These are phyloP conservation scores for Diabrotica virgifera DNA, from an alignment of 1,140 invertebrate species.

Conservation along the genomic window DNA sequence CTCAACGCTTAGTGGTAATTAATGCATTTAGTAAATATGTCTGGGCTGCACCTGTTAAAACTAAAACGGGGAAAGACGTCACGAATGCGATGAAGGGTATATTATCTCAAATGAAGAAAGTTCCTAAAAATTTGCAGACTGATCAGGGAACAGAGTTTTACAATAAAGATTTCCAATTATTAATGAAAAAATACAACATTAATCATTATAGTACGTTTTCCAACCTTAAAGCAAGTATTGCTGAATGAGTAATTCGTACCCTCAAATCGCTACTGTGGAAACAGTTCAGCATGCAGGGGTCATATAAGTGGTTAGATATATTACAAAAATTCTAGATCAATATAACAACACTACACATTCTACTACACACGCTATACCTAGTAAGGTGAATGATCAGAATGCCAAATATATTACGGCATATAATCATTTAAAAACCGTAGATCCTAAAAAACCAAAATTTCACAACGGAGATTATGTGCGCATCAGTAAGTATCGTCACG, in stretches of 20 bases:
- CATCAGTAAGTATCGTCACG: no score
- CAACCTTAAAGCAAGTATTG: no score
- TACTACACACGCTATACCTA: neutral
- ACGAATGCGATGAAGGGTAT: neutral
- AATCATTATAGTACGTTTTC: no score
- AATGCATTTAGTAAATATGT: no score
- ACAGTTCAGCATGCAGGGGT: neutral
- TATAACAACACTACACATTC: neutral
- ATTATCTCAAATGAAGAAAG: neutral
- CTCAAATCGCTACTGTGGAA: neutral
- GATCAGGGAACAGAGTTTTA: no score
- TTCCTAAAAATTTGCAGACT: no score
- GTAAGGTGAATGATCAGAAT: neutral
- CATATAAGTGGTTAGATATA: neutral
- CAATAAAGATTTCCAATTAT: no score
- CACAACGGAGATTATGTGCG: no score
- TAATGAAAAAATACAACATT: no score
- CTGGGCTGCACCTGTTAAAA: slow-evolving; percentile 30
- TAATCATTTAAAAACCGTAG: no score
- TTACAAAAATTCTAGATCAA: neutral
- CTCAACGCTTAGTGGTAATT: slow-evolving; percentile 3
- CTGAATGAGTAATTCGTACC: neutral
- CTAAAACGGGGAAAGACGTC: slow-evolving; percentile 3
- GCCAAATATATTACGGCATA: no score
- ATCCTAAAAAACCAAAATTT: no score